phyloP scores from a whole-genome alignment of 2,797 vertebrate genomes.

The Rhabdophis nuchalis region DNA sequence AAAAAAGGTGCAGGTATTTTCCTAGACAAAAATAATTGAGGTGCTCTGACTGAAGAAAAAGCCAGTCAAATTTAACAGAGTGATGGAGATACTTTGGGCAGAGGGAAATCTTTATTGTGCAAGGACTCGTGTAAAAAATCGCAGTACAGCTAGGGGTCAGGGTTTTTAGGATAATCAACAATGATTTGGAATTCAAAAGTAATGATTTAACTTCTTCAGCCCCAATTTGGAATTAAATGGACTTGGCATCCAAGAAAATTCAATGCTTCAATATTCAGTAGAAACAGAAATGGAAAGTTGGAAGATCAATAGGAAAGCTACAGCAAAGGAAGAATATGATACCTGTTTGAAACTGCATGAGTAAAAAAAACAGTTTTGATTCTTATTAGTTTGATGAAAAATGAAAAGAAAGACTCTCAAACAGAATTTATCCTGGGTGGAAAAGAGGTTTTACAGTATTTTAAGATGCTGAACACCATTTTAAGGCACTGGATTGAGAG shows the following conservation, averaged over 20 bases:
- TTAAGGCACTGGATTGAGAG: background rate
- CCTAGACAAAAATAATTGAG: background rate
- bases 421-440: background rate
- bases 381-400: background rate
- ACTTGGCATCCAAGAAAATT: background rate
- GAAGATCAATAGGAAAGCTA: background rate
- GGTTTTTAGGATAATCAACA: background rate
- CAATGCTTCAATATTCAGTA: background rate
- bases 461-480: background rate
- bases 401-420: background rate
- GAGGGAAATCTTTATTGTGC: background rate
- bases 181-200: background rate
- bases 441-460: background rate
- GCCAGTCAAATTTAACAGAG: background rate
- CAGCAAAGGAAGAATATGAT: background rate
- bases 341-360: background rate
- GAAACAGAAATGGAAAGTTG: background rate
- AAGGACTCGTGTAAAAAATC: background rate
- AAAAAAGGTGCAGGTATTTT: background rate
- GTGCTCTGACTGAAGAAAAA: background rate
- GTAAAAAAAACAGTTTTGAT: background rate
- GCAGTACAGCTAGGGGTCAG: background rate
- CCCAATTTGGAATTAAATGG: background rate
- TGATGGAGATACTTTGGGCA: background rate
- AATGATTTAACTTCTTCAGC: background rate